phyloP scores from a whole-genome alignment of 1,140 invertebrate species.

The Drosophila varians region DNA sequence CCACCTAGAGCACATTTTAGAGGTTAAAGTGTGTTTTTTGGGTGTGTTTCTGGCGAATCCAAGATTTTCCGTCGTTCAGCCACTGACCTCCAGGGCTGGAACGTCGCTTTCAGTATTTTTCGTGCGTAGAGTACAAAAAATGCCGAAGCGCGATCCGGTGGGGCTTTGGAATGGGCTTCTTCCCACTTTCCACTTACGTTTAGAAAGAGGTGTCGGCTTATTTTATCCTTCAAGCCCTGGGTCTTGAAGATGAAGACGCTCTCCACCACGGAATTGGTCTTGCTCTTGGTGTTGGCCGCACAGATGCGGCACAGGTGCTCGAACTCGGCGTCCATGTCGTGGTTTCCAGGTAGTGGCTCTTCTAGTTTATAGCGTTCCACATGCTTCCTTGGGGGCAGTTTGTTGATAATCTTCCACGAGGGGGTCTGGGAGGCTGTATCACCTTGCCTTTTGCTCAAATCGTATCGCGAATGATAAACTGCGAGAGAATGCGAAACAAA shows the following conservation, averaged over 20 bases:
- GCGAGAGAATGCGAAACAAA: slow-evolving; percentile 41
- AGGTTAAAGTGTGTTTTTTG: neutral
- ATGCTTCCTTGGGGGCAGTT: no score
- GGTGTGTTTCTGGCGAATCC: no score
- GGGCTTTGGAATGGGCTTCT: no score
- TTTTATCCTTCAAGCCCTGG: slow-evolving; percentile 68
- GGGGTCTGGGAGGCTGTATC: no score
- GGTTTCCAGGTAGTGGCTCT: neutral
- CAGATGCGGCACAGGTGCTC: slow-evolving; percentile 78
- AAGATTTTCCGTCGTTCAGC: no score
- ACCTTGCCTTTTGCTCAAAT: slow-evolving; percentile 52
- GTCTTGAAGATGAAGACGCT: slow-evolving; percentile 80
- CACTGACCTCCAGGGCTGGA: slow-evolving; percentile 17
- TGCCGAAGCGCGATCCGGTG: no score
- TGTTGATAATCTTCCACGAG: no score
- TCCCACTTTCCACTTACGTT: slow-evolving; percentile 53
- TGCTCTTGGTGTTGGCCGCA: slow-evolving; percentile 76
- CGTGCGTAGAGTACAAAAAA: neutral
- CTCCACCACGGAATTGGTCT: slow-evolving; percentile 74
- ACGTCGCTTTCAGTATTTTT: slow-evolving; percentile 19
- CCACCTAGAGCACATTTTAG: slow-evolving; percentile 35
- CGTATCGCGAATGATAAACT: slow-evolving; percentile 32
- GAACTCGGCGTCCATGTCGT: slow-evolving; percentile 66
- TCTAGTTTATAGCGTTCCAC: no score
- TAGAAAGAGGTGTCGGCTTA: slow-evolving; percentile 67